Evolutionary conservation across 2,888 invertebrate genomes (phyloP).

Genomic region (Drosophila limbata): DNA sequence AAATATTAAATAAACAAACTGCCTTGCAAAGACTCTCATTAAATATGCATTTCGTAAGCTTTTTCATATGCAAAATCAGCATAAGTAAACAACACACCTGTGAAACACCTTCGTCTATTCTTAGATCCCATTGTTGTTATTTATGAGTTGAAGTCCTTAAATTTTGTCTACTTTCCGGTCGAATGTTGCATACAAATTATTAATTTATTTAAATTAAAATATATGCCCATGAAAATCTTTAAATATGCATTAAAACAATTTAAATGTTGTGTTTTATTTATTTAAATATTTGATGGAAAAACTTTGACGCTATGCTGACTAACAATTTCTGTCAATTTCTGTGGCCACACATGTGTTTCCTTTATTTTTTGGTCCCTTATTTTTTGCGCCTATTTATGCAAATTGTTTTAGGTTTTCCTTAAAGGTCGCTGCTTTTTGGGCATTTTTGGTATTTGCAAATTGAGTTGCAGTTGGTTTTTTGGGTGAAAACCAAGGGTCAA

Average conservation of each 20-base stretch:
- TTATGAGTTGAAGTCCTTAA: constrained; percentile 36
- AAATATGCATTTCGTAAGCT: constrained; percentile 37
- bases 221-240: constrained; percentile 38
- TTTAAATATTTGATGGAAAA: constrained; percentile 11
- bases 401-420: constrained; percentile 32
- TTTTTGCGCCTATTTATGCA: constrained; percentile 54
- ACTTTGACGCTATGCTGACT: constrained; percentile 21
- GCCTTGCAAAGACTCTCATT: constrained; percentile 40
- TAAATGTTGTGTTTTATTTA: constrained; percentile 3
- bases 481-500: constrained; percentile 17
- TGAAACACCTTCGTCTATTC: constrained; percentile 10
- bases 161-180: constrained; percentile 15
- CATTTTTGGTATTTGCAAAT: constrained; percentile 46
- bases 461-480: constrained; percentile 39
- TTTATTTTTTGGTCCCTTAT: background rate
- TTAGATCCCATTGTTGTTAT: constrained; percentile 33
- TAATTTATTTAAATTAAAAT: constrained; percentile 49
- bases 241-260: constrained; percentile 43
- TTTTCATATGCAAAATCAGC: background rate
- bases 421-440: constrained; percentile 2
- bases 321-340: constrained; percentile 48
- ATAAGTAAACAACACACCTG: constrained; percentile 25
- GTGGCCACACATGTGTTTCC: constrained; percentile 52
- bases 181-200: constrained; percentile 21
- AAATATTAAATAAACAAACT: constrained; percentile 31